These are phyloP conservation scores for Atherix ibis DNA, from an alignment of 2,888 invertebrate genomes.

Conservation along the genomic window DNA sequence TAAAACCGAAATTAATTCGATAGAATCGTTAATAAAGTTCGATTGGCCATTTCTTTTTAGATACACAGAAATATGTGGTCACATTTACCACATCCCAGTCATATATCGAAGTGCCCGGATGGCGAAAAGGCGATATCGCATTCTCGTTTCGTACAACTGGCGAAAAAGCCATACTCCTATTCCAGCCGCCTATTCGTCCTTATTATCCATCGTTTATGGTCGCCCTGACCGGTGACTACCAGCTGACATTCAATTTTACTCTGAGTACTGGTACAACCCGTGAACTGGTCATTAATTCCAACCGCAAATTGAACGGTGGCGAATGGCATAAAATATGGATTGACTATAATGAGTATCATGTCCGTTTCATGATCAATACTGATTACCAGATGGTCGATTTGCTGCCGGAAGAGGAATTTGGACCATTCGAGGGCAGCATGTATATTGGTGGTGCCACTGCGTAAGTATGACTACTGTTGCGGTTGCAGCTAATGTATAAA, in stretches of 20 bases:
- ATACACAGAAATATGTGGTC: conserved; percentile 82
- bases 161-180: conserved; percentile 72
- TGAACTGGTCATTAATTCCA: conserved; percentile 68
- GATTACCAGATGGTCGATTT: conserved; percentile 79
- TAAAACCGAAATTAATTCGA: no score
- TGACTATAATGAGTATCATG: conserved; percentile 86
- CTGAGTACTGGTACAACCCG: conserved; percentile 69
- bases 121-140: conserved; percentile 83
- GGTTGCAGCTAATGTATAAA: neutral
- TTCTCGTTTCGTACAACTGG: conserved; percentile 88
- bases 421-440: conserved; percentile 85
- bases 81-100: conserved; percentile 87
- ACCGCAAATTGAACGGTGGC: conserved; percentile 70
- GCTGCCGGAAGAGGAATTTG: conserved; percentile 72
- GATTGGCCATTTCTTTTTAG: conserved; percentile 40
- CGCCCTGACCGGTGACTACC: conserved; percentile 72
- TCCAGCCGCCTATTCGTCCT: conserved; percentile 77
- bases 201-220: conserved; percentile 88
- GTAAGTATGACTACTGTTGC: conserved; percentile 40
- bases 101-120: conserved; percentile 83
- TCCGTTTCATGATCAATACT: conserved; percentile 82
- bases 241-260: conserved; percentile 78
- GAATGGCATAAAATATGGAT: conserved; percentile 96
- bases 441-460: conserved; percentile 85
- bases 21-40: no score